Conservation (phyloP, 2,113 vertebrate genomes). For the Mus pahari region DNA sequence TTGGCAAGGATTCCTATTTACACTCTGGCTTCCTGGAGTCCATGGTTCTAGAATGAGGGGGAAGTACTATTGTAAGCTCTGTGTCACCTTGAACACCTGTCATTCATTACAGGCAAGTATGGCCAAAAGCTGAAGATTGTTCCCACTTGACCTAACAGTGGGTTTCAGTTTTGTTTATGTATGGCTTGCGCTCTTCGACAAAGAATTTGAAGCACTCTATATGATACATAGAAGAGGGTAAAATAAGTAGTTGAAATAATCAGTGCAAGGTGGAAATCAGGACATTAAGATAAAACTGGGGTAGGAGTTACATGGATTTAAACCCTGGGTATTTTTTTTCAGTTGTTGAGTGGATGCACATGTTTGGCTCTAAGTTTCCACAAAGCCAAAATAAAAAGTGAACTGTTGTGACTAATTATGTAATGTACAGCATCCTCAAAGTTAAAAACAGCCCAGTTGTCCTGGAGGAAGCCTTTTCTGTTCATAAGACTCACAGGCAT, state of each 20-base stretch:
- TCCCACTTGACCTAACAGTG: neutral
- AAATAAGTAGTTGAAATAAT: constrained; percentile 58
- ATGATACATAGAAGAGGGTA: neutral
- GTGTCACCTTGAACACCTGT: neutral
- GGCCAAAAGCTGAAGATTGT: constrained; percentile 8
- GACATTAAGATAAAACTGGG: constrained; percentile 10
- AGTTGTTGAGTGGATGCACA: neutral
- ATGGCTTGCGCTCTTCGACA: constrained; percentile 11
- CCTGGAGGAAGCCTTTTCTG: neutral
- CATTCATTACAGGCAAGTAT: neutral
- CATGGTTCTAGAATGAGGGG: neutral
- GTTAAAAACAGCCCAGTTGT: constrained; percentile 19
- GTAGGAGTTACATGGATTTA: neutral
- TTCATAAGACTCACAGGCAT: neutral
- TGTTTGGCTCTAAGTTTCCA: neutral
- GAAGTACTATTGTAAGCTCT: neutral
- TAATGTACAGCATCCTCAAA: neutral
- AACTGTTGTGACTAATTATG: neutral
- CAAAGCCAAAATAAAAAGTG: neutral
- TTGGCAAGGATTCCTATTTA: neutral
- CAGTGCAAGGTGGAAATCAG: constrained; percentile 11
- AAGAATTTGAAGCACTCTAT: constrained; percentile 8
- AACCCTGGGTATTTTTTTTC: neutral
- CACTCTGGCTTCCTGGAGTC: neutral
- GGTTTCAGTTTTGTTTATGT: neutral